A percentile compares a stretch with the other conserved stretches of the same genome.
phyloP scores from a whole-genome alignment of 37 sponge, comb jelly and placozoan genomes.

The Beroe forskalii region DNA sequence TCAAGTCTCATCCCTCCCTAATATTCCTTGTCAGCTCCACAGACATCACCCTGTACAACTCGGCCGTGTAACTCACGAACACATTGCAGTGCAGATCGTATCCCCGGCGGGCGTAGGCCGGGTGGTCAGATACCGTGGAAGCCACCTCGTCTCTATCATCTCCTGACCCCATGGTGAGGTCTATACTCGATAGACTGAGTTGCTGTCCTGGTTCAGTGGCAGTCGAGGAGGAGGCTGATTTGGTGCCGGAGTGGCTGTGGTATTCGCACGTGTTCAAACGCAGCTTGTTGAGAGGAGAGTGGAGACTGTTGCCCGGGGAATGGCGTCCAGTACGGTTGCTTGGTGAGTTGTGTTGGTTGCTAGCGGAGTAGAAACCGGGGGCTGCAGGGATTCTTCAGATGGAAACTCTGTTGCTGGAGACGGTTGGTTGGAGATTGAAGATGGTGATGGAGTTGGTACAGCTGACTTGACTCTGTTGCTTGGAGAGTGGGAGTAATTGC shows the following conservation, averaged over 20 bases:
- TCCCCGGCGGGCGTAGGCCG: neutral
- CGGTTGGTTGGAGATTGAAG: no score
- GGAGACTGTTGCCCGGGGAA: no score
- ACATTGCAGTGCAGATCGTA: slow-evolving; percentile 23
- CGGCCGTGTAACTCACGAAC: neutral
- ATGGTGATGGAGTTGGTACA: no score
- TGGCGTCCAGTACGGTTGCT: no score
- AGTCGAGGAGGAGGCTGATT: neutral
- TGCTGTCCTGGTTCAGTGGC: no score
- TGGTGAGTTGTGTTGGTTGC: no score
- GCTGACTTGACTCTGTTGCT: no score
- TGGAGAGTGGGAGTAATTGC: no score
- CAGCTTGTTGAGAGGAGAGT: neutral
- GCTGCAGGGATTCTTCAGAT: no score
- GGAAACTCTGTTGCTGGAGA: no score
- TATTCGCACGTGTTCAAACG: neutral
- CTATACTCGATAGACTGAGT: slow-evolving; percentile 1
- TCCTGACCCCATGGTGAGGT: neutral
- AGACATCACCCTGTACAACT: slow-evolving; percentile 11
- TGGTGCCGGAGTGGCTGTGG: neutral
- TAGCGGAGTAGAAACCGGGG: no score
- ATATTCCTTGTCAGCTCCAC: neutral
- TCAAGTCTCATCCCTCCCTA: neutral
- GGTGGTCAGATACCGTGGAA: neutral
- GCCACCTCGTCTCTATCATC: neutral